Evolutionary conservation across 2,888 invertebrate species (phyloP).

Genomic region (Parnassius mnemosyne): DNA sequence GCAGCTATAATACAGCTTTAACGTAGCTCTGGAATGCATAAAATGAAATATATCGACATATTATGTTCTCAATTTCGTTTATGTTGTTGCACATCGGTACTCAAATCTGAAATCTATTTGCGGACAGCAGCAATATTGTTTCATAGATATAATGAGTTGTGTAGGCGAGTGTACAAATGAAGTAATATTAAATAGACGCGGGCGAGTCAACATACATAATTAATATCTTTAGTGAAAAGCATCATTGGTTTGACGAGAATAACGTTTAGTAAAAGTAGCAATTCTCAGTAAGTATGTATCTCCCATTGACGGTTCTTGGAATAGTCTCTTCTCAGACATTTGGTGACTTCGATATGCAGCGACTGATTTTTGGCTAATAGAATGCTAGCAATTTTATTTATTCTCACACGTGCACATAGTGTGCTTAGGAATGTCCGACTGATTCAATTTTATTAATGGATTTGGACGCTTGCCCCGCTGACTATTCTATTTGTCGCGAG

Average conservation of each 20-base stretch:
- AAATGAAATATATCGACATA: no score
- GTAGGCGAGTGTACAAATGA: slow-evolving; percentile 31
- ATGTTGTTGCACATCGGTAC: slow-evolving; percentile 2
- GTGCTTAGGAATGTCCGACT: slow-evolving; percentile 75
- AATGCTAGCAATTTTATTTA: slow-evolving; percentile 55
- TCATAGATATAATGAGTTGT: slow-evolving; percentile 33
- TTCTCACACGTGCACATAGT: slow-evolving; percentile 71
- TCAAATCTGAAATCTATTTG: slow-evolving; percentile 25
- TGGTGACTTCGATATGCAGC: slow-evolving; percentile 10
- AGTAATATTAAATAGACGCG: slow-evolving; percentile 24
- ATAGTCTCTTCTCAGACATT: slow-evolving; percentile 14
- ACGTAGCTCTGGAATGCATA: no score
- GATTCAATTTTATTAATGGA: slow-evolving; percentile 81
- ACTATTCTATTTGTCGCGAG: slow-evolving; percentile 68
- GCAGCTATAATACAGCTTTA: no score
- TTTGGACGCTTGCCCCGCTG: slow-evolving; percentile 79
- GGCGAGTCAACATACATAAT: slow-evolving; percentile 22
- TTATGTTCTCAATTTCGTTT: not conserved
- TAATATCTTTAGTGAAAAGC: slow-evolving; percentile 17
- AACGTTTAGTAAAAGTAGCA: slow-evolving; percentile 41
- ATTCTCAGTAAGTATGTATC: slow-evolving; percentile 32
- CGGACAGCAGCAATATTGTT: slow-evolving; percentile 32
- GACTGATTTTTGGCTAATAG: slow-evolving; percentile 32
- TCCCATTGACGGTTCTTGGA: slow-evolving; percentile 17
- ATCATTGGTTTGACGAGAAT: slow-evolving; percentile 30